Evolutionary conservation across 1,140 invertebrate species (phyloP), one percentile per base, ranked within the genome.

Genomic region (Hyphantria cunea): DNA sequence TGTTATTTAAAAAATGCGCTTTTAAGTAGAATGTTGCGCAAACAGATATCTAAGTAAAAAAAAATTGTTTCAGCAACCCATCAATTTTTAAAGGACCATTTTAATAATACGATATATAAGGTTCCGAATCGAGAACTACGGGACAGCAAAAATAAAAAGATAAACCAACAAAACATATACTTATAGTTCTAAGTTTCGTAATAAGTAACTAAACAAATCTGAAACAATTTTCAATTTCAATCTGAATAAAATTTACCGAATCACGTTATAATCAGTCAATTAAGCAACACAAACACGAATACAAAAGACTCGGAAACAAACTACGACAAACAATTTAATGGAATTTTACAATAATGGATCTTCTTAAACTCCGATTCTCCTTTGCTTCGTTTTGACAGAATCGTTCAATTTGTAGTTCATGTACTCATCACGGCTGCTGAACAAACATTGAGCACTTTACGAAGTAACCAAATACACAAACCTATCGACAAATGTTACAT

Each of bases 181-280:
- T 17, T 14, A 50, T 60, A 60, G 33, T 51, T 60, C 17, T n/a
- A 32, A 48, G 48, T 60, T 51, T 47, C 48, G 47, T 33, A 60
- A 60, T 34, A 60, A 50, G 41, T 42, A 60, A 60, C 48, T 17
- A 51, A 51, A 41, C 56, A 50, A 51, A 60, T 60, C 37, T 33
- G 41, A 59, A 59, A 59, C 56, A 60, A 60, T 60, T 60, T 60
- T 66, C 55, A 32, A 66, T 59, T 71, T 64, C 65, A 70, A 70
- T 70, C 55, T 49, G 11, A 25, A n/a, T n/a, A n/a, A n/a, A n/a
- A 56, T 9, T 56, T n/a, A 15, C 39, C 44, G 56, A 60, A 51
- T 47, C 50, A 48, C 51, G 17, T 42, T 61, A 48, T 47, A 61
- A 64, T 62, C 68, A 50, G 52, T 54, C 64, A 68, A 64, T 71